Percentiles rank a stretch among this genome's conserved stretches.
phyloP scores from a whole-genome alignment of 2,113 vertebrate genomes.

The Leucopsar rothschildi region DNA sequence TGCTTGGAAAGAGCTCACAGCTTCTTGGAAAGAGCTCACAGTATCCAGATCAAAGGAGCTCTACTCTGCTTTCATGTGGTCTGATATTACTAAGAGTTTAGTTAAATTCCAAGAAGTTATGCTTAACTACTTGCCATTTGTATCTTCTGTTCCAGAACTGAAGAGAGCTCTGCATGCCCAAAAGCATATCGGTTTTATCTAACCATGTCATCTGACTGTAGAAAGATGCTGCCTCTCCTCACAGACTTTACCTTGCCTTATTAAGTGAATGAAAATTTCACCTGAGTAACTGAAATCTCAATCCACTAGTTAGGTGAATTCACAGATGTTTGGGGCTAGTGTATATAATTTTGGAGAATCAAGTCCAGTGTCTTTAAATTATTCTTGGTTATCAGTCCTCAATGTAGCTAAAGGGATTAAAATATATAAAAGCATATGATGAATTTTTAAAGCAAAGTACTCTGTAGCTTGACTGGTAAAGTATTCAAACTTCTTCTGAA shows the following conservation, averaged over 20 bases:
- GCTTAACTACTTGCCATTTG: neutral
- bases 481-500: neutral
- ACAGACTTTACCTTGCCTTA: neutral
- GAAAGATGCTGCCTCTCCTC: neutral
- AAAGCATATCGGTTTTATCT: neutral
- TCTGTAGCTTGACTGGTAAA: neutral
- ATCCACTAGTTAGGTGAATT: neutral
- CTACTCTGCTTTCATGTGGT: neutral
- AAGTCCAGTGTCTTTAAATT: neutral
- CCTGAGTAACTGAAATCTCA: neutral
- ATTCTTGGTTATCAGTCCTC: neutral
- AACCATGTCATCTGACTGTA: neutral
- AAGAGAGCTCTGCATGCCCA: neutral
- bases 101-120: neutral
- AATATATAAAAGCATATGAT: neutral
- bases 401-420: neutral
- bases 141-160: neutral
- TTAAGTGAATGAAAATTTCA: neutral
- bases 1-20: neutral
- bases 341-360: neutral
- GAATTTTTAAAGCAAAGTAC: neutral
- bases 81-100: neutral
- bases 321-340: neutral
- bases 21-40: neutral
- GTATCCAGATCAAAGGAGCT: conserved; percentile 2